A percentile compares a stretch with the other conserved stretches of the same genome.
Conservation (phyloP, 1,140 invertebrate species). For the Ceratina australensis region DNA sequence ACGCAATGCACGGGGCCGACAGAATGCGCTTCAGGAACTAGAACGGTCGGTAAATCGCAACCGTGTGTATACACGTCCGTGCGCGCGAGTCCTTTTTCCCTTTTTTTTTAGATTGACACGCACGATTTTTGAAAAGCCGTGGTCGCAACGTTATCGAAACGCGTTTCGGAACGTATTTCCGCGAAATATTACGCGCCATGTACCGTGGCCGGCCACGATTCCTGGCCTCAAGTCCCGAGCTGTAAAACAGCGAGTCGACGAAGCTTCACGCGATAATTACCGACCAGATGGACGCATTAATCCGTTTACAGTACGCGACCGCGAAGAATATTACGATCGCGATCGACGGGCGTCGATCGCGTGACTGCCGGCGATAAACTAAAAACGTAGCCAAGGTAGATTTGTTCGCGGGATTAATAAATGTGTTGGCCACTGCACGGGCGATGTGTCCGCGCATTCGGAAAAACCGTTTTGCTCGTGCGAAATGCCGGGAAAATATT, state of each 20-base stretch:
- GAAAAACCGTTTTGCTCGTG: not conserved
- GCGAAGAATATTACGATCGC: not conserved
- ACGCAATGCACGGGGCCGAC: not conserved
- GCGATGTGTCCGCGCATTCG: not conserved
- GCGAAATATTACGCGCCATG: not conserved
- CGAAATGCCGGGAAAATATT: not conserved
- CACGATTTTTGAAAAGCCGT: not conserved
- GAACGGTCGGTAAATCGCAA: not conserved
- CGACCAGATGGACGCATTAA: too few species aligned
- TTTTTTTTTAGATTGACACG: too few species aligned
- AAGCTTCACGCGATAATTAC: too few species aligned
- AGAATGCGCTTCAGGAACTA: conserved; percentile 2
- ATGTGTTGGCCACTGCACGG: not conserved
- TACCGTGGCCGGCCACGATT: too few species aligned
- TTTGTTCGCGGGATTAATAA: not conserved
- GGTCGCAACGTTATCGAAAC: not conserved
- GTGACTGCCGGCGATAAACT: not conserved
- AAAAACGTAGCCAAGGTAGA: not conserved
- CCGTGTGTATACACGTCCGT: too few species aligned
- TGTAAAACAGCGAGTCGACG: too few species aligned
- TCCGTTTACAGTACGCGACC: too few species aligned
- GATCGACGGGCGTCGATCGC: not conserved
- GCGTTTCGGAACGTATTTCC: not conserved
- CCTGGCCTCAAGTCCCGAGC: too few species aligned
- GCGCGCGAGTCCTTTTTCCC: too few species aligned